Base-by-base conservation (phyloP, 2,888 invertebrate species). In the Adineta ricciae region DNA sequence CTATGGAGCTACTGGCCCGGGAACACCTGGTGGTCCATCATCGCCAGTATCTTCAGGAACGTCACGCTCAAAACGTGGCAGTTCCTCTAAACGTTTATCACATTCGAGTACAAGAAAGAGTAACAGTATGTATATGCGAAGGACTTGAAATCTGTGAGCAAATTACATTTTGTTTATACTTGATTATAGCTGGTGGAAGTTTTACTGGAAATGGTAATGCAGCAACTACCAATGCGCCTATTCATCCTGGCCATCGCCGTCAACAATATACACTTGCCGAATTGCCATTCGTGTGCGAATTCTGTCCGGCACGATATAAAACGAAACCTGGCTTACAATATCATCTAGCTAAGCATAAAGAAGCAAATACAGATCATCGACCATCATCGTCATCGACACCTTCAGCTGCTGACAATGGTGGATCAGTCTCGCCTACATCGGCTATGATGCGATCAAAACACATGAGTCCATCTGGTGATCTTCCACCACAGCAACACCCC, bases 391-490 rank as follows among this genome's bases (percentile, higher is more conserved):
- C 38, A 36, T 32, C 83, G n/a, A 5, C 36, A 38, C 1, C 46
- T 46, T 46, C 73, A 73, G 9, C 73, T 38, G 7, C 3, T 32
- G 36, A 36, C 24, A 36, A 73, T 38, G 21, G 21, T 38, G 38
- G 85, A 86, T 86, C 84, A 86, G 84, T 82, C 54, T 83, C 86
- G 9, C 87, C 87, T 24, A 87, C 86, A 50, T 86, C 86, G 24
- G 85, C 87, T n/a, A 86, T n/a, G 16, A 73, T 73, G 73, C 36
- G 36, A 38, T 38, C 16, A 73, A 73, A 73, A 73, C 36, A 73
- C 21, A 56, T 56, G 56, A 56, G 27, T 56, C 9, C 27, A 27
- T 27, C 56, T n/a, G 27, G n/a, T n/a, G 56, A 56, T 56, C 56
- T 27, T 16, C 52, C 14, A 56, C 56, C n/a, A 56, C 56, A 56